Percentiles rank a stretch among this genome's conserved stretches.
These are phyloP conservation scores for Lucifuga dentata DNA, from an alignment of 2,113 vertebrate species.

Conservation along the genomic window DNA sequence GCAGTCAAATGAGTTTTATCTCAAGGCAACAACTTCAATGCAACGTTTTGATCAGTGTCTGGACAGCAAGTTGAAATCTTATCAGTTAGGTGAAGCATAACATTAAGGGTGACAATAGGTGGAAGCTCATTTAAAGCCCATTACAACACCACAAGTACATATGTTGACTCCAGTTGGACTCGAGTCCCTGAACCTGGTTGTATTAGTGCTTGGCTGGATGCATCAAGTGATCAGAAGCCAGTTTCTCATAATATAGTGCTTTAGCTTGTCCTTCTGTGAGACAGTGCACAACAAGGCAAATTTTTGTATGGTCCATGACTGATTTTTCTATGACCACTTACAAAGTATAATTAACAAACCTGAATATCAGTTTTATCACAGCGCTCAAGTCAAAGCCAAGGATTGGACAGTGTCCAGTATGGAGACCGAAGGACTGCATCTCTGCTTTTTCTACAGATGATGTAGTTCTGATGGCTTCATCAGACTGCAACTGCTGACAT, in stretches of 20 bases:
- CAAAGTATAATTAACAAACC: slow-evolving; percentile 14
- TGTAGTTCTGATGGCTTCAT: no score
- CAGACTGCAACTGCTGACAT: no score
- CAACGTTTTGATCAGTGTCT: background rate
- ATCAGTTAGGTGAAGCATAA: slow-evolving; percentile 16
- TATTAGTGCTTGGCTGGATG: background rate
- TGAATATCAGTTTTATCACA: no score
- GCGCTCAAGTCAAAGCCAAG: no score
- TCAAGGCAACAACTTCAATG: background rate
- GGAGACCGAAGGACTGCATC: no score
- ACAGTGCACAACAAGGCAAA: background rate
- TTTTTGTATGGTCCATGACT: background rate
- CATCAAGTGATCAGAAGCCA: slow-evolving; percentile 13
- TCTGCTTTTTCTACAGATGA: no score
- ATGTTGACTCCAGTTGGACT: background rate
- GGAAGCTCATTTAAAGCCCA: slow-evolving; percentile 25
- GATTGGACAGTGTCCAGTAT: no score
- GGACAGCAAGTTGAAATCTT: background rate
- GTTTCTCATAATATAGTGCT: background rate
- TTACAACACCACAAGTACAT: slow-evolving; percentile 4
- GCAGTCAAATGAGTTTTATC: background rate
- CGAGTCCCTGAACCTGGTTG: background rate
- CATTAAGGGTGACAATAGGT: slow-evolving; percentile 9
- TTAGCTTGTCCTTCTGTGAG: background rate
- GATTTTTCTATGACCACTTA: slow-evolving; percentile 47